These are phyloP conservation scores for Indicator indicator DNA, from an alignment of 2,113 vertebrate genomes.

Conservation along the genomic window DNA sequence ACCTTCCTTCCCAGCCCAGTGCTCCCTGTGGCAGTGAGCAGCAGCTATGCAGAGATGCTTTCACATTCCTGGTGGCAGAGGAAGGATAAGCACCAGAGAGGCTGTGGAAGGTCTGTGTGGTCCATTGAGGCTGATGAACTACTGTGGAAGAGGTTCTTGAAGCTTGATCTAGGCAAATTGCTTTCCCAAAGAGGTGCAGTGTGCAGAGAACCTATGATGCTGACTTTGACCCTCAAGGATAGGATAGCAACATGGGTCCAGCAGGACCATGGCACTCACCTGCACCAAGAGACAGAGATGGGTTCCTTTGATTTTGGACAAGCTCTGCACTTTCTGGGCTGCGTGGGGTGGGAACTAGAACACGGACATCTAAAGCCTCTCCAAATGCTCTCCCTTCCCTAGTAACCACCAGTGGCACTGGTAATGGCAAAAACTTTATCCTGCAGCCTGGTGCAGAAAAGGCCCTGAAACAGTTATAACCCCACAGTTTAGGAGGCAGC, in stretches of 20 bases:
- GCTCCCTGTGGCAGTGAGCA: neutral
- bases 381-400: neutral
- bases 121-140: neutral
- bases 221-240: neutral
- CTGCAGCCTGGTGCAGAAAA: neutral
- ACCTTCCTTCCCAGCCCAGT: neutral
- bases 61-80: rapidly evolving
- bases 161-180: neutral
- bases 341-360: rapidly evolving
- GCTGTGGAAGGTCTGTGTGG: neutral
- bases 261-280: neutral
- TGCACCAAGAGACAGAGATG: neutral
- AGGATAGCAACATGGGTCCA: neutral
- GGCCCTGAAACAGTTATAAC: neutral
- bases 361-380: neutral
- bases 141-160: neutral
- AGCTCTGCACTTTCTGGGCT: neutral
- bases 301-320: neutral
- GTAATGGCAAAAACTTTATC: neutral
- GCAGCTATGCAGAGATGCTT: neutral
- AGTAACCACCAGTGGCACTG: neutral
- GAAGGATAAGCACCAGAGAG: neutral
- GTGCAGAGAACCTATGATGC: rapidly evolving
- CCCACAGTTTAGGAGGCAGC: neutral
- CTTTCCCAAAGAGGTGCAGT: neutral